These are phyloP conservation scores for Coccyzus lansbergi DNA, from an alignment of 2,797 vertebrate species.

Conservation along the genomic window DNA sequence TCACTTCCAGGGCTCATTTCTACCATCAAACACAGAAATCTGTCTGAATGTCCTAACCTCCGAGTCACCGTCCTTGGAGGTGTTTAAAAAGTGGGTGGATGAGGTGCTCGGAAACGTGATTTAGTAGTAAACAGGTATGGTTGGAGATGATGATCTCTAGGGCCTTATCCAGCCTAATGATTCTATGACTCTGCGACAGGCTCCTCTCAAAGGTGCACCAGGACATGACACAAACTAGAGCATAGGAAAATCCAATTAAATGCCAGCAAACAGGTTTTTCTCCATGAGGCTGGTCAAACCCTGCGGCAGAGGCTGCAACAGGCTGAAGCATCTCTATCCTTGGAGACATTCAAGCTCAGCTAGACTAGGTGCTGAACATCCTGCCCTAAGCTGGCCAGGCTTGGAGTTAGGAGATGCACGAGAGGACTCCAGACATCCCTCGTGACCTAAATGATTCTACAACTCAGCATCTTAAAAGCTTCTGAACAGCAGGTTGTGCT, in stretches of 20 bases:
- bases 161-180: too few species aligned
- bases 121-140: too few species aligned
- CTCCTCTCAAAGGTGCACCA: not conserved
- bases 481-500: not conserved
- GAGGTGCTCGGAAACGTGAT: too few species aligned
- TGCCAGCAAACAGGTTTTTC: not conserved
- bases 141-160: too few species aligned
- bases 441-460: not conserved
- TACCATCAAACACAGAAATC: not conserved
- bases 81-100: too few species aligned
- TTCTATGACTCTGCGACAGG: too few species aligned
- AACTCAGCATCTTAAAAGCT: not conserved
- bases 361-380: not conserved
- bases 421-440: not conserved
- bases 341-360: not conserved
- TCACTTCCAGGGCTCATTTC: not conserved
- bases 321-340: not conserved
- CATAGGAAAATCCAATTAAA: not conserved
- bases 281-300: not conserved
- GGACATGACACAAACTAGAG: not conserved
- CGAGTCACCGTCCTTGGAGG: too few species aligned
- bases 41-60: accelerated
- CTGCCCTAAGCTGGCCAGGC: not conserved
- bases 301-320: not conserved
- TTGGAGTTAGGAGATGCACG: not conserved